phyloP scores from a whole-genome alignment of 2,888 invertebrate genomes.

The Campoletis raptor region DNA sequence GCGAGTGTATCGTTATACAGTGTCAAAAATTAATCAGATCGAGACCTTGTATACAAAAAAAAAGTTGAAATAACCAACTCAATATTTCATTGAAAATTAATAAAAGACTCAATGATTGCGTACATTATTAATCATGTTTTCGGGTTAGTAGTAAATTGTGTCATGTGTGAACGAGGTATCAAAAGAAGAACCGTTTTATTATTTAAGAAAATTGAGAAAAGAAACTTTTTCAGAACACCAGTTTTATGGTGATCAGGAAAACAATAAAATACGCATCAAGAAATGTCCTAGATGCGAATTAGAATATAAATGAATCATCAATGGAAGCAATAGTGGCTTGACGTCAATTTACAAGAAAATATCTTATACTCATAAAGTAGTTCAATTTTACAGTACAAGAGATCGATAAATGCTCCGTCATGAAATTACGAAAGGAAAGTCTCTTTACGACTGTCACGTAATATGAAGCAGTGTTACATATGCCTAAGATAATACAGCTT shows the following conservation, averaged over 20 bases:
- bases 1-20: not conserved
- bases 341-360: too few species aligned
- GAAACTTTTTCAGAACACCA: not conserved
- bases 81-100: not conserved
- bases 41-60: not conserved
- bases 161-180: not conserved
- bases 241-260: not conserved
- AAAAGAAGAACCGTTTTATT: not conserved
- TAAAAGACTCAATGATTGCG: not conserved
- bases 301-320: not conserved
- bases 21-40: constrained; percentile 9
- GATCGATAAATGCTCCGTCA: constrained; percentile 17
- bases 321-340: too few species aligned
- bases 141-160: not conserved
- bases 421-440: constrained; percentile 14
- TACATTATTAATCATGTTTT: too few species aligned
- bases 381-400: not conserved
- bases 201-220: not conserved
- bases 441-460: constrained; percentile 16
- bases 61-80: not conserved
- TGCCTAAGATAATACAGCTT: not conserved
- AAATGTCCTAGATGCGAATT: not conserved
- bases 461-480: constrained; percentile 9
- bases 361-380: not conserved
- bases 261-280: not conserved